Base-by-base conservation (phyloP, 2,888 invertebrate genomes). In the Biston stratarius region DNA sequence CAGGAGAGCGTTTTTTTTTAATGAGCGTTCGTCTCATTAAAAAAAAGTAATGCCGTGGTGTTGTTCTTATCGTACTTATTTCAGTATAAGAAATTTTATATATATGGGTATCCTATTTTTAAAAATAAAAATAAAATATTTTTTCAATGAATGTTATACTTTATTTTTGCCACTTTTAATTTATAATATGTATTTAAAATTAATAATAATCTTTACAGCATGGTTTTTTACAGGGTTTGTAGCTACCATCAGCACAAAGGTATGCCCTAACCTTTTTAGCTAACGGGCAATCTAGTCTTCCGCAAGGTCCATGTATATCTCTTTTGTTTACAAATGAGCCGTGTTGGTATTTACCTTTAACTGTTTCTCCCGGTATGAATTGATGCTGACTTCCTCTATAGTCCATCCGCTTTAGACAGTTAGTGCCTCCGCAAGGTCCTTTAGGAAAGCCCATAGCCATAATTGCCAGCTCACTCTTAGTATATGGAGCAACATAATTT, bases 361-460 rank as follows among this genome's bases (percentile, higher is more conserved):
- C 62, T 11, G 73, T 83, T 72, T 93, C 90, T 10, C 94, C 94
- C 44, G 78, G 86, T 52, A 94, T 91, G 55, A 94, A 94, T 58
- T 90, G 89, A 71, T 94, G 93, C 62, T 94, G 91, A 69, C 91
- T 91, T 1, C 92, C 92, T 73, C 92, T 83, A 59, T 83, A 93
- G 0, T 94, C 92, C 92, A 94, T 91, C 68, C 94, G 81, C 69
- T 89, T 91, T 1, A 83, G 85, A 76, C 94, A 94, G 57, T 94
- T 94, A 0, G 91, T 92, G n/a, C 94, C 94, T 62, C 92, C 93
- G 74, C 94, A 94, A 5, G 93, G 93, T 0, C 94, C 94, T 77
- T 92, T 94, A 1, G 94, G 94, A 63, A 94, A 94, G 51, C 94
- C 94, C 94, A 94, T 94, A 0, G 94, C 79, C n/a, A 94, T 79